Base-by-base conservation (phyloP, 2,888 invertebrate species). In the Aethes cnicana region DNA sequence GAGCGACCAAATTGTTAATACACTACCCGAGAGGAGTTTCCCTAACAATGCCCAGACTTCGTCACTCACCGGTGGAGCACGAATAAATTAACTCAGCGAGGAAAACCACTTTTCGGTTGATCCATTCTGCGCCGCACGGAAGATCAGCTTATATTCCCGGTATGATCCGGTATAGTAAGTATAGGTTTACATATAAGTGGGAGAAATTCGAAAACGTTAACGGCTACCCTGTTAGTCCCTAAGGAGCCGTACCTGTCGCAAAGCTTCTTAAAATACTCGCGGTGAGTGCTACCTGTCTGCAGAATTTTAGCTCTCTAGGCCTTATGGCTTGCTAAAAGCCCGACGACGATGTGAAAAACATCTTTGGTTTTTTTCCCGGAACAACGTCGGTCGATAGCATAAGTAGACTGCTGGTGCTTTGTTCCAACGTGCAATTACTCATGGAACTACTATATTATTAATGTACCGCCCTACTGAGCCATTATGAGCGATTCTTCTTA, bases 1-100 rank as follows among this genome's bases (percentile, higher is more conserved):
- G 37, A 32, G n/a, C 18, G 11, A 7, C 33, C 46, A 39, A 46
- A 46, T 52, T 46, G 52, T 52, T 52, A 52, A 52, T 52, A 52
- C 32, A 18, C 25, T 37, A 44, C 26, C 35, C 49, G 49, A 52
- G 50, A 32, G 46, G 44, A 46, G 46, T 46, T 52, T 18, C 50
- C 32, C 33, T 18, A 48, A 52, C 32, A 52, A 39, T 32, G 32
- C 37, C 30, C 44, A 33, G 46, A 46, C 39, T 52, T 33, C 46
- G 52, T 28, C 41, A 42, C 26, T 39, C 32, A 39, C 25, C 32
- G 23, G 18, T 46, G 28, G 44, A 33, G 21, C 23, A 16, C 21
- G 43, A 32, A 39, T 52, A 44, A 33, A 52, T 52, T 46, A 52
- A 37, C 25, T 25, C 20, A 26, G 14, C 28, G 36, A 39, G 44